A percentile compares a stretch with the other conserved stretches of the same genome.
Evolutionary conservation across 2,888 invertebrate genomes (phyloP).

Genomic region (Luffia ferchaultella): DNA sequence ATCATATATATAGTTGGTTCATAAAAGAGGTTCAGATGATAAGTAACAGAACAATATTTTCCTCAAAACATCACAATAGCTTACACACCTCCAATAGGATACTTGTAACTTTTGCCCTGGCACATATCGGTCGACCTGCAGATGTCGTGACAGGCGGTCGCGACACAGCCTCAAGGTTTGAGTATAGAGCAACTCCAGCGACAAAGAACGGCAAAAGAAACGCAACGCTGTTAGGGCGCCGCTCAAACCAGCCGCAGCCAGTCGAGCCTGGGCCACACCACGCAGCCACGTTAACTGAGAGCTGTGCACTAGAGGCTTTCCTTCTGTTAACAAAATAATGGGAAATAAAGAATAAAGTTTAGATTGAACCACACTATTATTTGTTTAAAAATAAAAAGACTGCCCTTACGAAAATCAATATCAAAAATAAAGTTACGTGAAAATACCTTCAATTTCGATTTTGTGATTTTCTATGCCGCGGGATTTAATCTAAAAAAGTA

Average conservation of each 20-base stretch:
- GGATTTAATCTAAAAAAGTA: no score
- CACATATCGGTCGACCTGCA: conserved; percentile 89
- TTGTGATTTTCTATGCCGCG: no score
- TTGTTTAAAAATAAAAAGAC: no score
- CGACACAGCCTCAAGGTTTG: conserved; percentile 88
- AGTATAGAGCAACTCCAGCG: conserved; percentile 88
- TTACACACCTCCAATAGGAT: conserved; percentile 92
- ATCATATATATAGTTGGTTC: no score
- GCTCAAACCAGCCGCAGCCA: conserved; percentile 82
- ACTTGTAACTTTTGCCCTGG: conserved; percentile 89
- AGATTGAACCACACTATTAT: no score
- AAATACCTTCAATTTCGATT: no score
- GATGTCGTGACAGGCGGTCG: conserved; percentile 88
- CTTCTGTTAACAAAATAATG: conserved; percentile 68
- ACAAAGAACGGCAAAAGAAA: conserved; percentile 94
- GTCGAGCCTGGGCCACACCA: conserved; percentile 89
- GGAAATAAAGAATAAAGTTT: no score
- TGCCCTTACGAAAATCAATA: no score
- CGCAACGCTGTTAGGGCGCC: conserved; percentile 72
- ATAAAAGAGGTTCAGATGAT: no score
- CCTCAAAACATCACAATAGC: no score
- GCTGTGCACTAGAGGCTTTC: conserved; percentile 93
- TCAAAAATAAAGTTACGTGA: no score
- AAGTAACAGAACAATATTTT: no score
- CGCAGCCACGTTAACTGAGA: conserved; percentile 94